Evolutionary conservation across 2,113 vertebrate genomes (phyloP), one percentile per base, ranked within the genome.

Genomic region (Caranx melampygus): DNA sequence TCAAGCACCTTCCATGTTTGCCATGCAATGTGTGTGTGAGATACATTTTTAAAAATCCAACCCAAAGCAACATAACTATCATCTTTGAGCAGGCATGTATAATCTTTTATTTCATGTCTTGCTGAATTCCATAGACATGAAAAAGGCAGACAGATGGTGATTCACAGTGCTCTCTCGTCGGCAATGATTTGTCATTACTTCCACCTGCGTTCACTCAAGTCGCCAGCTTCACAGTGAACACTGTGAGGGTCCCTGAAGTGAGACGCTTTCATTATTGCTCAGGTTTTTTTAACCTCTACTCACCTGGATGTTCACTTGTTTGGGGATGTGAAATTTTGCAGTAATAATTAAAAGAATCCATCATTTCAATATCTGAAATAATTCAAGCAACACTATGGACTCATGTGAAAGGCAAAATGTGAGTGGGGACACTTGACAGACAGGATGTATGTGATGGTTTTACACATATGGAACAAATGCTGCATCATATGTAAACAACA

Each of bases 351-450:
- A 47, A 8, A 34, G 45, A 34, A 52, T n/a, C 26, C 26, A 26
- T 26, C 26, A 26, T 26, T 26, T 1, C 6, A 37, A 9, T 7
- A 42, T 37, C 13, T 12, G 11, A 20, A 64, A 20, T 20, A 61
- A 54, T 35, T 31, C 10, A 44, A 11, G 37, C 44, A 21, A 52
- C 44, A 61, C 5, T 12, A 11, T 51, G 1, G 33, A 47, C 20
- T 45, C 55, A 16, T 44, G 33, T 47, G n/a, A 88, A 82, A 67
- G 55, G 35, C 72, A 61, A 35, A 44, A 18, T 14, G 10, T 54
- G 60, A 65, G 77, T 85, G 68, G 45, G 83, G 54, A 52, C 55
- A 74, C 47, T 20, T 26, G 20, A 69, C 54, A 52, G 71, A 69
- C 35, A 21, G 20, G 15, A 54, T 3, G 42, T 69, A 1, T 26